Base-by-base conservation (phyloP, 2,888 invertebrate genomes). In the Phania funesta region DNA sequence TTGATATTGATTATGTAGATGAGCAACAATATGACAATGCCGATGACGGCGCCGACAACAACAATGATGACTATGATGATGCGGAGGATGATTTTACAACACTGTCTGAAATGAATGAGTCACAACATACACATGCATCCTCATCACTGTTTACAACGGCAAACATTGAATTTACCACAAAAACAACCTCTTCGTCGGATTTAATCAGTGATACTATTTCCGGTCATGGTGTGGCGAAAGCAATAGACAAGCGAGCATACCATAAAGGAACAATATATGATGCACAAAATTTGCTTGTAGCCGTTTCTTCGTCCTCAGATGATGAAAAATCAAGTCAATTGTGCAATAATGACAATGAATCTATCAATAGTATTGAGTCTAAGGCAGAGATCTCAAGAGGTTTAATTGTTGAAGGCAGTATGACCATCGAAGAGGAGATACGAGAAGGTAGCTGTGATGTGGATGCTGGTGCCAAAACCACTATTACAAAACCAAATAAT, bases 261-360 rank as follows among this genome's bases (percentile, higher is more conserved):
- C 48, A 35, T 65, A 50, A 20, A 56, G 50, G 50, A 29, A 50
- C 60, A 44, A 38, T 26, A 48, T 52, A 62, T 58, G 74, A 68
- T 71, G 80, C 32, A 65, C 80, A 73, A 54, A 80, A 78, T 70
- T 78, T 82, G 29, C 82, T 82, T 78, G 78, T 74, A 24, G 74
- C 80, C 26, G 76, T 77, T 68, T 80, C 83, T 76, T 80, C 83
- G 38, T 80, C 86, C 70, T 80, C 86, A 71, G 86, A 86, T 86
- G 90, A 91, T 86, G 91, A 91, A 86, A 90, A 90, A 87, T 90
- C 90, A 86, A 89, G 89, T 85, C 87, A 89, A 86, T 88, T 90
- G 87, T 91, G 90, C 88, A 91, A 91, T 88, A 88, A 90, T 84
- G 91, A 91, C 87, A 90, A 91, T 88, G 91, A 91, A 88, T 91